A percentile compares a stretch with the other conserved stretches of the same genome.
phyloP scores from a whole-genome alignment of 1,140 invertebrate species.

The Cotesia glomerata region DNA sequence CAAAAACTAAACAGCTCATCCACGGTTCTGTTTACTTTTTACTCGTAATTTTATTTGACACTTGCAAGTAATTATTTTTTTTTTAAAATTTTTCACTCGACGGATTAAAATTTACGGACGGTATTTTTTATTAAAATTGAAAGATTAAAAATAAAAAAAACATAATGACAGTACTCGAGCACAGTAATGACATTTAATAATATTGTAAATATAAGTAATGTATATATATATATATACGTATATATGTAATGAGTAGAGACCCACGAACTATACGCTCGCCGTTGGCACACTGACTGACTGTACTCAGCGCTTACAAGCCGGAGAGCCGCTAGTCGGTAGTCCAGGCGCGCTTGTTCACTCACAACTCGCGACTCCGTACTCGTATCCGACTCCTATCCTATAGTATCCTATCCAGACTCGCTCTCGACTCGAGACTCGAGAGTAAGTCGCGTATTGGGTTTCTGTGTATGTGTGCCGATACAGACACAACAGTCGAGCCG shows the following conservation, averaged over 20 bases:
- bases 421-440: slow-evolving; percentile 31
- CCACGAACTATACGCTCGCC: slow-evolving; percentile 47
- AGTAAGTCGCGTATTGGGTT: too few species aligned
- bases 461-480: background rate
- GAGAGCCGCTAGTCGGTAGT: slow-evolving; percentile 56
- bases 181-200: too few species aligned
- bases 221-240: too few species aligned
- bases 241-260: slow-evolving; percentile 2
- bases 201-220: too few species aligned
- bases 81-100: too few species aligned
- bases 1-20: slow-evolving; percentile 24
- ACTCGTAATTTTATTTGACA: slow-evolving; percentile 18
- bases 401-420: slow-evolving; percentile 34
- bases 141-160: too few species aligned
- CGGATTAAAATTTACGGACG: background rate
- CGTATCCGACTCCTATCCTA: too few species aligned
- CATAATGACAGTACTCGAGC: too few species aligned
- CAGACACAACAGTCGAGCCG: slow-evolving; percentile 36
- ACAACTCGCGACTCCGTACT: slow-evolving; percentile 22
- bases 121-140: too few species aligned
- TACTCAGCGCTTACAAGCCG: slow-evolving; percentile 46
- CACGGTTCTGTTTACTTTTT: slow-evolving; percentile 37
- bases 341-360: slow-evolving; percentile 50
- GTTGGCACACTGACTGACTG: slow-evolving; percentile 63
- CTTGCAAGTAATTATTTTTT: background rate